Conservation (phyloP, 2,888 invertebrate genomes). For the Matsumyia berberina region DNA sequence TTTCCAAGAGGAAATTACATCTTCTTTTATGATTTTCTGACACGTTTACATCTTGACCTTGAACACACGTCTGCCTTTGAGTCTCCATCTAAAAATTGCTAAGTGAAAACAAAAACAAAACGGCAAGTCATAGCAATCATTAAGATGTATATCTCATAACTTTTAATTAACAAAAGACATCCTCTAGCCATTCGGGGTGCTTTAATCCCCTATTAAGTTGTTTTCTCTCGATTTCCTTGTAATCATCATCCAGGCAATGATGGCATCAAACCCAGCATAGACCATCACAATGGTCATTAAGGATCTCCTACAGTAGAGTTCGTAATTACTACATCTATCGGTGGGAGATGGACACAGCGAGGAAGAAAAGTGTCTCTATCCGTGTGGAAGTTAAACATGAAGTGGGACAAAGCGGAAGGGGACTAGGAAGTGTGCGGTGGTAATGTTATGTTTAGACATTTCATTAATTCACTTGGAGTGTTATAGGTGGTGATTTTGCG, state of each 20-base stretch:
- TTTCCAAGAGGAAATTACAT: slow-evolving; percentile 64
- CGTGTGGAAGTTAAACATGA: too few species aligned
- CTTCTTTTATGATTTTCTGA: slow-evolving; percentile 15
- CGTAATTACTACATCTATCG: slow-evolving; percentile 42
- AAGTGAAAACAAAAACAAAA: not conserved
- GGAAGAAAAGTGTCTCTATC: too few species aligned
- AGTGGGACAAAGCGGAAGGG: too few species aligned
- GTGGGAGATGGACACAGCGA: slow-evolving; percentile 43
- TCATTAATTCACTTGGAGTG: slow-evolving; percentile 50
- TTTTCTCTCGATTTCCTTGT: slow-evolving; percentile 44
- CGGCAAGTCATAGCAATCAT: slow-evolving; percentile 3
- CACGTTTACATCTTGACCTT: not conserved
- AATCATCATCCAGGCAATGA: slow-evolving; percentile 27
- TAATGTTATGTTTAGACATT: slow-evolving; percentile 34
- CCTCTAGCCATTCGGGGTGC: too few species aligned
- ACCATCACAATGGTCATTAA: slow-evolving; percentile 9
- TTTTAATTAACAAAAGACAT: slow-evolving; percentile 33
- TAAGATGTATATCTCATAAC: slow-evolving; percentile 12
- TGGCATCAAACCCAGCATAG: not conserved
- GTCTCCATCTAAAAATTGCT: not conserved
- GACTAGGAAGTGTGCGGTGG: too few species aligned
- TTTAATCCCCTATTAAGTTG: slow-evolving; percentile 40
- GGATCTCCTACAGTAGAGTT: slow-evolving; percentile 28
- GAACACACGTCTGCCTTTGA: not conserved
- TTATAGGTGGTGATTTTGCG: slow-evolving; percentile 43